Conservation (phyloP, 1,140 invertebrate species). For the Caerostris darwini region DNA sequence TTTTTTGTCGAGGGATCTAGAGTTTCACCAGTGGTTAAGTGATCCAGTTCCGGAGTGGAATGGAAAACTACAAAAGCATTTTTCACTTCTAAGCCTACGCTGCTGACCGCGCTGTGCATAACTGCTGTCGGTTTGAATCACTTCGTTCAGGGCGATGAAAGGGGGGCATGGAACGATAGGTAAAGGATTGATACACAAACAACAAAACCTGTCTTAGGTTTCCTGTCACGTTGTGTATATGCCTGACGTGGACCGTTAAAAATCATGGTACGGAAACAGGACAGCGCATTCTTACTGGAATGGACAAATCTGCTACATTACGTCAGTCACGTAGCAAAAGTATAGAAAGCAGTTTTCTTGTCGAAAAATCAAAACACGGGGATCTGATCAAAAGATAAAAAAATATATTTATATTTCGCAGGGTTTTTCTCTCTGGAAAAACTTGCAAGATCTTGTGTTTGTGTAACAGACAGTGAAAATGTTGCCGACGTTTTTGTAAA, state of each 20-base stretch:
- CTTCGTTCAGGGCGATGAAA: neutral
- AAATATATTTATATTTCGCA: conserved; percentile 15
- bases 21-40: neutral
- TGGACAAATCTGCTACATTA: conserved; percentile 50
- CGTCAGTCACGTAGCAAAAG: conserved; percentile 24
- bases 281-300: neutral
- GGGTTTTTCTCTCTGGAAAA: neutral
- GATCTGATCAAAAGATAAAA: conserved; percentile 38
- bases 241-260: neutral
- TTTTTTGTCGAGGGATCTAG: neutral
- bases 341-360: conserved; percentile 52
- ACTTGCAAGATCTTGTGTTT: neutral
- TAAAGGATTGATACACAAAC: neutral
- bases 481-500: neutral
- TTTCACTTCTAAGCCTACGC: neutral
- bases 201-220: neutral
- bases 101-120: neutral
- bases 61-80: neutral
- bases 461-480: neutral
- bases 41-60: neutral
- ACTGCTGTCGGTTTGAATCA: neutral
- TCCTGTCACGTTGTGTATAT: conserved; percentile 48
- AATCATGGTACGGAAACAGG: conserved; percentile 30
- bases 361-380: neutral
- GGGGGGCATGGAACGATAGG: too few species aligned